Base-by-base conservation (phyloP, 2,888 invertebrate genomes). In the Resseliella maxima region DNA sequence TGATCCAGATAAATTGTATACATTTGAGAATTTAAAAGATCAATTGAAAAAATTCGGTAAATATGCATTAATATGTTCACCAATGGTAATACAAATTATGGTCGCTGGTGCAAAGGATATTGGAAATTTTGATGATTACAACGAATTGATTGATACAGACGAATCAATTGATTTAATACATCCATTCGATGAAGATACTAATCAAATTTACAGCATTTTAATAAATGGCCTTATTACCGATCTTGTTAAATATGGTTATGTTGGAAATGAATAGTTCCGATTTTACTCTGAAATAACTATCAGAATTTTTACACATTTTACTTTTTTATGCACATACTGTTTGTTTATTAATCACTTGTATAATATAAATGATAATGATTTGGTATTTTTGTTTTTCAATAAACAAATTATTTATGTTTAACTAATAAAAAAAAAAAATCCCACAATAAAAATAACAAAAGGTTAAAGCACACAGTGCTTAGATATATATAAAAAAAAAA, bases 81-180 rank as follows among this genome's bases (percentile, higher is more conserved):
- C 90, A 88, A 89, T 90, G 88, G 87, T 90, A 1, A 87, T 90
- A 1, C 89, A 90, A n/a, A 88, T 89, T 36, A 89, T 89, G 10
- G n/a, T n/a, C n/a, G 88, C 88, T 31, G 88, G 89, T 87, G 87
- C 88, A 18, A 89, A 89, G 86, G 89, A 90, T 87, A 88, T 88
- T 21, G 89, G 90, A 12, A 89, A 90, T 86, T 87, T 91, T 41
- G 89, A 90, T 87, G 89, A 88, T 8, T 50, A 86, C 0, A 46
- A 85, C 2, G 54, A 85, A 45, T 0, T 27, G 1, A 1, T 85
- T 24, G 41, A 31, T 1, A 86, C 50, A 1, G 83, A 24, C n/a
- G 41, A 83, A 38, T 6, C 6, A 24, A 2, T n/a, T 6, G 35
- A 83, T 41, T 83, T 41, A 10, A 15, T 83, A 0, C 2, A 38